phyloP scores from a whole-genome alignment of 2,888 invertebrate species.

The Parapristionchus giblindavisi region DNA sequence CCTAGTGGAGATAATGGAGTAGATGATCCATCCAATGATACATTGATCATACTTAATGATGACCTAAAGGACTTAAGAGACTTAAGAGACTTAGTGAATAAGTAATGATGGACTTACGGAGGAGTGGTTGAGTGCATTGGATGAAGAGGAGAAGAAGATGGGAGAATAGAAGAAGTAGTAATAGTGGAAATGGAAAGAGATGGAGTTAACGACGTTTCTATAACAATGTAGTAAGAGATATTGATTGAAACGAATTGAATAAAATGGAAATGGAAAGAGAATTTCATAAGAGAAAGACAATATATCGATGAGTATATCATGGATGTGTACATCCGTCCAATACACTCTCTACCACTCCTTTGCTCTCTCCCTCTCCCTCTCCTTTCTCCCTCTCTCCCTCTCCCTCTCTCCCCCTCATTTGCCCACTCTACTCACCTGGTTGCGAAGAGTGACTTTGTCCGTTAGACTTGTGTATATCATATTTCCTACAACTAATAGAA shows the following conservation, averaged over 20 bases:
- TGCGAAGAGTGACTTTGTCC: constrained; percentile 42
- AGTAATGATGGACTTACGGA: no score
- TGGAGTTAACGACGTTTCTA: constrained; percentile 29
- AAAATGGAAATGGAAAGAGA: constrained; percentile 21
- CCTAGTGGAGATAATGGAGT: constrained; percentile 23
- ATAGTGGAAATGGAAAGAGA: constrained; percentile 9
- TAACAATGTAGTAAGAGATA: not conserved
- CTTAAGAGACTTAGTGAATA: no score
- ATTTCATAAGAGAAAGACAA: no score
- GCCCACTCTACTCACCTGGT: constrained; percentile 37
- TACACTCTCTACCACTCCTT: not conserved
- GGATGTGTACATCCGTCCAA: no score
- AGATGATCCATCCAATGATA: constrained; percentile 15
- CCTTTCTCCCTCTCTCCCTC: constrained; percentile 29
- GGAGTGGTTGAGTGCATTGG: not conserved
- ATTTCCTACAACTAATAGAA: constrained; percentile 63
- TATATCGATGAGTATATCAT: no score
- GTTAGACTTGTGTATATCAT: constrained; percentile 61
- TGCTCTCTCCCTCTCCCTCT: not conserved
- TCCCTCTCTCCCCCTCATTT: constrained; percentile 20
- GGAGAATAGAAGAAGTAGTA: not conserved
- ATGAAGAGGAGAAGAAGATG: not conserved
- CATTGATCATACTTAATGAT: no score
- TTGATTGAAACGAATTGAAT: constrained; percentile 9
- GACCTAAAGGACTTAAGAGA: no score